A percentile compares a stretch with the other conserved stretches of the same genome.
These are phyloP conservation scores for Mola mola DNA, from an alignment of 2,113 vertebrate species.

Conservation along the genomic window DNA sequence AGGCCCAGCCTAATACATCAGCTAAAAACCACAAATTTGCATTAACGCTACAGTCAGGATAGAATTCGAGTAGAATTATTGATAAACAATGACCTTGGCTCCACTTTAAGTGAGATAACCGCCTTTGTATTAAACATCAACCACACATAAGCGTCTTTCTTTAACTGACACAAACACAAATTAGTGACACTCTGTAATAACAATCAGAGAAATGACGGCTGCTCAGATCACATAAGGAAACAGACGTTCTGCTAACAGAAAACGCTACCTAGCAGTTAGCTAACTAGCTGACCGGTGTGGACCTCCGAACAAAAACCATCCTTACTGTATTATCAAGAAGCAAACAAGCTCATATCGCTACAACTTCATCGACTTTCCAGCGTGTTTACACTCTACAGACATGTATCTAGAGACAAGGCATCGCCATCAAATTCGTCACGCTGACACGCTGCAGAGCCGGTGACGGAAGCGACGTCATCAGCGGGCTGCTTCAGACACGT, in stretches of 20 bases:
- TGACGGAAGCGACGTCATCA: constrained; percentile 2
- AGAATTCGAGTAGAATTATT: no score
- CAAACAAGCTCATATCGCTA: background rate
- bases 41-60: no score
- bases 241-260: constrained; percentile 21
- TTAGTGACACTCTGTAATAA: background rate
- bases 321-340: constrained; percentile 44
- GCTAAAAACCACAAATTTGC: no score
- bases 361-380: background rate
- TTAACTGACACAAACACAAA: background rate
- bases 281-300: background rate
- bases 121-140: no score
- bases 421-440: background rate
- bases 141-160: no score
- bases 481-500: background rate
- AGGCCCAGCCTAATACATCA: no score
- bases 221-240: no score
- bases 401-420: background rate
- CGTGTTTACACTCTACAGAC: background rate
- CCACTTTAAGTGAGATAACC: background rate
- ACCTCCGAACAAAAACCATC: background rate
- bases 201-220: no score
- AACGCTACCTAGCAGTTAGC: constrained; percentile 37
- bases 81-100: background rate
- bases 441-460: background rate